These are phyloP conservation scores for Cyclophora albipunctata DNA, from an alignment of 2,888 invertebrate species.

Conservation along the genomic window DNA sequence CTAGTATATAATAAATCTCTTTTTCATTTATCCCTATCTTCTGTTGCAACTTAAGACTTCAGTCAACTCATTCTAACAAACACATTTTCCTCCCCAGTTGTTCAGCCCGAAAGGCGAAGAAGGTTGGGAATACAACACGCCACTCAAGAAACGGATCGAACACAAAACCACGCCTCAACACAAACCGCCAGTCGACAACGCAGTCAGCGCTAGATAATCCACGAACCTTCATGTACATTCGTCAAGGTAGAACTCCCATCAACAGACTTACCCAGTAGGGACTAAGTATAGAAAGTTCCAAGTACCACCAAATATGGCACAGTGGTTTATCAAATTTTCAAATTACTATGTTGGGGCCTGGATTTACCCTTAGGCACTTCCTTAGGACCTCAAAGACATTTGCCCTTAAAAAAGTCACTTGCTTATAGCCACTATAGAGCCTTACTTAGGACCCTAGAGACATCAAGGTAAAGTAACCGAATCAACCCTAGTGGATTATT, in stretches of 20 bases:
- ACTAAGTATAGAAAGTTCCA: background rate
- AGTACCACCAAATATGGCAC: background rate
- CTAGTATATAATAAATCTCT: too few relatives aligned
- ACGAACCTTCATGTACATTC: slow-evolving; percentile 6
- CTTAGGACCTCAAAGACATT: background rate
- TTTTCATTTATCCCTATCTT: too few relatives aligned
- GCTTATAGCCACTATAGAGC: too few relatives aligned
- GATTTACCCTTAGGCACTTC: background rate
- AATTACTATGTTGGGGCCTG: background rate
- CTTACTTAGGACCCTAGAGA: too few relatives aligned
- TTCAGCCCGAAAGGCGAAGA: slow-evolving; percentile 82
- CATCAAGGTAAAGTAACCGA: too few relatives aligned
- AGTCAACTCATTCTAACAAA: too few relatives aligned
- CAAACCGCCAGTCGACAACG: slow-evolving; percentile 30
- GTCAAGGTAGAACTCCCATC: slow-evolving; percentile 18
- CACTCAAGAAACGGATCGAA: slow-evolving; percentile 60
- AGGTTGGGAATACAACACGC: slow-evolving; percentile 74
- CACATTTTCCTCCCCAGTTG: slow-evolving; percentile 57
- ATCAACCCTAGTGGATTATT: too few relatives aligned
- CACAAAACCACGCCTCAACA: slow-evolving; percentile 36
- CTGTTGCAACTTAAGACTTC: too few relatives aligned
- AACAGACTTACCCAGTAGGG: background rate
- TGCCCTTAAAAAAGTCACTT: too few relatives aligned
- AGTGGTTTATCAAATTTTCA: background rate
- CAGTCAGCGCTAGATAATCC: slow-evolving; percentile 58